Base-by-base conservation (phyloP, 2,888 invertebrate species). In the Diachrysia chrysitis region DNA sequence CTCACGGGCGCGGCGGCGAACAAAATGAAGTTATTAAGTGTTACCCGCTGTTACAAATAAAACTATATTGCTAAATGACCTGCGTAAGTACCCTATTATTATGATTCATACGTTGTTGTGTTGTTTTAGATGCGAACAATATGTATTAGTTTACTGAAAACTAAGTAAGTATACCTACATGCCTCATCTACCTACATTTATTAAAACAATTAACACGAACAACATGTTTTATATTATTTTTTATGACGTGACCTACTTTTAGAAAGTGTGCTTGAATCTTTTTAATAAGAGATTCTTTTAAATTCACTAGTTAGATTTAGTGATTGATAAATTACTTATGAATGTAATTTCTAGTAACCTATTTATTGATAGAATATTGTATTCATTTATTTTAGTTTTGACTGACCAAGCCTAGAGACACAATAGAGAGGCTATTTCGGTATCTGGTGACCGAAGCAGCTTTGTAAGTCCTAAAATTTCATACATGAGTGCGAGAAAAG, bases 11-110 rank as follows among this genome's bases (percentile, higher is more conserved):
- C 58, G 79, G 64, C 73, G 72, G 79, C 66, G 88, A 86, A 88
- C 83, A 82, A 86, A 86, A 87, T 84, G n/a, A 82, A 81, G 85
- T 87, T 87, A 90, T 90, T 90, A n/a, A n/a, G n/a, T n/a, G 72
- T 75, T 73, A 70, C 75, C 69, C 76, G 57, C 55, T 54, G 59
- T 35, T 58, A 71, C 60, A 66, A 56, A 64, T 48, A 61, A 53
- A 64, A 58, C 58, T 58, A 42, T 25, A 14, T 46, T 54, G 67
- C 42, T 61, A 61, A 58, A 53, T 63, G 55, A 62, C 25, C 35
- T 17, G 54, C 58, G 68, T 70, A 63, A 60, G n/a, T 42, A n/a
- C 42, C n/a, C n/a, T 42, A 42, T 66, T 25, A 76, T 60, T 67
- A 81, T 88, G 84, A 85, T 83, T 87, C 82, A 87, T 73, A 23